Evolutionary conservation across 2,797 vertebrate genomes (phyloP), one percentile per base, ranked within the genome.

Genomic region (Danio kyathit): DNA sequence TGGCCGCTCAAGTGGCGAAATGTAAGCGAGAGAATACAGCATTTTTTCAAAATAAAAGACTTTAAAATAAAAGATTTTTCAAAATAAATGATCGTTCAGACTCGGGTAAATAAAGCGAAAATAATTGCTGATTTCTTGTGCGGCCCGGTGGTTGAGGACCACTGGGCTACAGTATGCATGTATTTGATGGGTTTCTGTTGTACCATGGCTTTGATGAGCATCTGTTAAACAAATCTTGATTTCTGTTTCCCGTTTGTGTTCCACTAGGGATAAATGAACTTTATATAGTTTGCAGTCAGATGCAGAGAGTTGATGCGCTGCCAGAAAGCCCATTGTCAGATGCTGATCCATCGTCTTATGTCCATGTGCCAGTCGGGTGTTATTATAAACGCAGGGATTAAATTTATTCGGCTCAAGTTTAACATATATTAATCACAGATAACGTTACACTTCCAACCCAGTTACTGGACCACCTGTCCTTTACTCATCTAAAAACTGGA

Each of bases 191-290:
- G n/a, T n/a, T n/a, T n/a, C n/a, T 76, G 17, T 14, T 5, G 17
- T 44, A n/a, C 6, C 13, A 11, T 12, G 41, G 21, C 74, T n/a
- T 65, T 56, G 12, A 14, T 57, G 29, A 66, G 59, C 81, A 82
- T 82, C 81, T 78, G 81, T 78, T 78, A 57, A 49, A 49, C n/a
- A 12, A 44, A 46, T 82, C 43, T 54, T 21, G 1, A 11, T 5
- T n/a, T 49, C 51, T 21, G 10, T 41, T 78, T 78, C 60, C 80
- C 16, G 16, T 44, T 49, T 74, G 51, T 60, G 8, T 54, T 51
- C 74, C 66, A 13, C 57, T 29, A 13, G 66, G 66, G 48, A 49
- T 76, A 11, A 51, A 64, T 43, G 8, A 46, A 44, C 49, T 61
- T 29, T 14, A 13, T 67, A 40, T 49, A 29, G 54, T 44, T 11